A percentile compares a stretch with the other conserved stretches of the same genome.
These are phyloP conservation scores for Anagrus nilaparvatae DNA, from an alignment of 1,140 invertebrate genomes.

Conservation along the genomic window DNA sequence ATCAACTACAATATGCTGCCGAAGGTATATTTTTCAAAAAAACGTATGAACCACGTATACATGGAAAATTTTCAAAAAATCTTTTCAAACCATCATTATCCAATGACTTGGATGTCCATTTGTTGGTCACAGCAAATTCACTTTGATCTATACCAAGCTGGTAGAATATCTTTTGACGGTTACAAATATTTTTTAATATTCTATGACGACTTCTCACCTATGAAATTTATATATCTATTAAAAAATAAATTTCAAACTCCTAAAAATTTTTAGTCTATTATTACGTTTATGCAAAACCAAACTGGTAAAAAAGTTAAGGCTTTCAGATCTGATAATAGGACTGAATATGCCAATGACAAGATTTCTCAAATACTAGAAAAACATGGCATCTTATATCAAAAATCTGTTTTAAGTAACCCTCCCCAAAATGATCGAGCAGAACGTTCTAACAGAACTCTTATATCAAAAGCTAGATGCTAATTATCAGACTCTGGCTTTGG, in stretches of 20 bases:
- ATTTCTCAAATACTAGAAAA: neutral
- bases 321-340: neutral
- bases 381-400: neutral
- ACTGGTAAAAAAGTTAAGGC: neutral
- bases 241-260: neutral
- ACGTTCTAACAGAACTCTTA: neutral
- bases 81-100: too few species aligned
- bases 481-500: too few species aligned
- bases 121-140: too few species aligned
- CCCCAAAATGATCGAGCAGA: neutral
- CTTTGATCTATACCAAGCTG: neutral
- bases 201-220: neutral
- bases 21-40: too few species aligned
- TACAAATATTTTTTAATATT: neutral
- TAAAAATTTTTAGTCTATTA: neutral
- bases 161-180: neutral
- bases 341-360: neutral
- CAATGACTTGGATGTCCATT: too few species aligned
- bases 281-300: neutral
- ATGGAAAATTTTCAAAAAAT: too few species aligned
- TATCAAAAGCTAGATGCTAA: neutral
- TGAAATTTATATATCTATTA: neutral
- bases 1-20: too few species aligned
- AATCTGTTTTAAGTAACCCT: neutral
- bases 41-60: too few species aligned